These are phyloP conservation scores for Drosophila elegans DNA, from an alignment of 1,140 invertebrate genomes.

Conservation along the genomic window DNA sequence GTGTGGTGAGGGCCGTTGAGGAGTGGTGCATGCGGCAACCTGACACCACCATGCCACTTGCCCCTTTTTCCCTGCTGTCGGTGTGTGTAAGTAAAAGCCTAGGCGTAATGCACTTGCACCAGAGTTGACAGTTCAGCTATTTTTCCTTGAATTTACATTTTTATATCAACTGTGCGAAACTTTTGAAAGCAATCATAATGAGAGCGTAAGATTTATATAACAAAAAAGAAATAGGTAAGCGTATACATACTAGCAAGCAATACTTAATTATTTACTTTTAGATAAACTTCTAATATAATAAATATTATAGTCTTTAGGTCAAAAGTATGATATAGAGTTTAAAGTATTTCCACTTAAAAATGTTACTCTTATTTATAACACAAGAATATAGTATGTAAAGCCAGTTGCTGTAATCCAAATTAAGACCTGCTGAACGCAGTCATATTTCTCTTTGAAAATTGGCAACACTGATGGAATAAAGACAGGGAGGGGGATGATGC, in stretches of 20 bases:
- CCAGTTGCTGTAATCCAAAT: too few species aligned
- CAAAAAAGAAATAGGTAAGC: too few species aligned
- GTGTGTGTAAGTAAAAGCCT: constrained; percentile 44
- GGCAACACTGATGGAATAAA: constrained; percentile 8
- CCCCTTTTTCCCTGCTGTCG: constrained; percentile 14
- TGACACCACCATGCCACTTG: constrained; percentile 57
- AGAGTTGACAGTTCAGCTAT: constrained; percentile 26
- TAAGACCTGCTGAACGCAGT: background rate
- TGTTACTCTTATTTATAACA: too few species aligned
- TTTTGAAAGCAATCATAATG: background rate
- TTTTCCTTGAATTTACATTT: background rate
- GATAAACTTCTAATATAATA: background rate
- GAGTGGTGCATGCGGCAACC: constrained; percentile 44
- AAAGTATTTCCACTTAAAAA: too few species aligned
- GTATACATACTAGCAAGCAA: too few species aligned
- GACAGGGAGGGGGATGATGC: constrained; percentile 7
- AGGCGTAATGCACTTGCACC: constrained; percentile 56
- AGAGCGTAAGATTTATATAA: too few species aligned
- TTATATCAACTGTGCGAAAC: background rate
- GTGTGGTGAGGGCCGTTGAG: background rate
- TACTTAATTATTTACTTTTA: background rate
- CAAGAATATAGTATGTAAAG: too few species aligned
- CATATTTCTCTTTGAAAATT: constrained; percentile 4
- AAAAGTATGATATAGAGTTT: too few species aligned
- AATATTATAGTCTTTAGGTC: too few species aligned